Base-by-base conservation (phyloP, 2,797 vertebrate genomes). In the Neosilurus hyrtlii region DNA sequence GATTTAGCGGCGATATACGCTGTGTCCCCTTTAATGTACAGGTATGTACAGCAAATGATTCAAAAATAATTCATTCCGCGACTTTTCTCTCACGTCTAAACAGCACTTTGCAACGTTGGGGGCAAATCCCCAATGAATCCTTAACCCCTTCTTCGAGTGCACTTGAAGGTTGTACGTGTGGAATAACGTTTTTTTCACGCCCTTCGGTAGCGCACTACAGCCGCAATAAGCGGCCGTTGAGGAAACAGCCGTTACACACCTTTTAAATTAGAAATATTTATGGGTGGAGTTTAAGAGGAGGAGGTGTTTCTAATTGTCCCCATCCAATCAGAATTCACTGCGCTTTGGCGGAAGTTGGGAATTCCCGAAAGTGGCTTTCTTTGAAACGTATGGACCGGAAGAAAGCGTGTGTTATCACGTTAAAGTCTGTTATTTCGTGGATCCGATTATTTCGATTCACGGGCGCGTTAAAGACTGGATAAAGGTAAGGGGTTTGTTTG, bases 291-390 rank as follows among this genome's bases (percentile, higher is more conserved):
- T n/a, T 56, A 63, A 30, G 18, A 22, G 26, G 20, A 9, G 71
- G 68, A 57, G 79, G 77, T 43, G 62, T n/a, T 9, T 61, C 1
- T 10, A 12, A 77, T 57, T 22, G 3, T 16, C 63, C 16, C 26
- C 8, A 71, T 74, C 92, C 92, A 94, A 94, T 94, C 88, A 88
- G 82, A 87, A 22, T 3, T 16, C 14, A 18, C 22, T 7, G 24
- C 79, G 67, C 49, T 89, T 82, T 90, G 92, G 91, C 92, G 93
- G 91, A 94, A 93, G 88, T 86, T 24, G 86, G 85, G 57, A 85
- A 88, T 89, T 56, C 86, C 81, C 67, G 62, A n/a, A 68, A 26
- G 87, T 67, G 85, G 79, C 16, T 43, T 52, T 62, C 12, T 84
- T 2, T n/a, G 81, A 83, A 56, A 81, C 87, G 87, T 75, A 78